Base-by-base conservation (phyloP, 1,140 invertebrate species). In the Ditylenchus dipsaci region DNA sequence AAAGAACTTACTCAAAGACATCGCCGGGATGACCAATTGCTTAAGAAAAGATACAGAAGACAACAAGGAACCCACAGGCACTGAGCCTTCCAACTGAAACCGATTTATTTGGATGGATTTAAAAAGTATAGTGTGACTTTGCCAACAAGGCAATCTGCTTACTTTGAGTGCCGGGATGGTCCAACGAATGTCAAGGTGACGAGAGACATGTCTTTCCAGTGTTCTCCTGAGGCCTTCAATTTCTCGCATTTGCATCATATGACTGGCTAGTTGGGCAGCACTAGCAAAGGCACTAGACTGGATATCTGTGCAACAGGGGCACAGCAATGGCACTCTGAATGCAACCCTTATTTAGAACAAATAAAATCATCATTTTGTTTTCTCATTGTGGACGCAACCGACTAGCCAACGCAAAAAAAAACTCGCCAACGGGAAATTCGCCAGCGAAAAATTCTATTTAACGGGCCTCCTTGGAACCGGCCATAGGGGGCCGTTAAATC, bases 191-290 rank as follows among this genome's bases (percentile, higher is more conserved):
- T 83, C 79, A 21, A 82, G 63, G 65, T 82, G 77, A 11, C 71
- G 71, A 19, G 79, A 68, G 0, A 82, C 69, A 63, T 82, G 80
- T 0, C 58, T 70, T 49, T 82, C 80, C 1, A 82, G 67, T 19
- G 27, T 69, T 30, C 70, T 21, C 33, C 80, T 61, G 21, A 82
- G 64, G 30, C 65, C 27, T 26, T 83, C 79, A 29, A 82, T 81
- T 49, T 82, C 79, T 61, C 78, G 72, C 65, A 71, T 78, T 67
- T 83, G 81, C 79, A 83, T 80, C 69, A 81, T 68, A 59, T 75
- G 76, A n/a, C 70, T 77, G 19, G 73, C 73, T n/a, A 63, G 62
- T 68, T 82, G 70, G 53, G 71, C 67, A 15, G 79, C 81, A 11
- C 60, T 47, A 30, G 67, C 67, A 62, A 82, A 82, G n/a, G 73